Conservation (phyloP, 2,113 vertebrate species). For the Corythornis vintsioides region DNA sequence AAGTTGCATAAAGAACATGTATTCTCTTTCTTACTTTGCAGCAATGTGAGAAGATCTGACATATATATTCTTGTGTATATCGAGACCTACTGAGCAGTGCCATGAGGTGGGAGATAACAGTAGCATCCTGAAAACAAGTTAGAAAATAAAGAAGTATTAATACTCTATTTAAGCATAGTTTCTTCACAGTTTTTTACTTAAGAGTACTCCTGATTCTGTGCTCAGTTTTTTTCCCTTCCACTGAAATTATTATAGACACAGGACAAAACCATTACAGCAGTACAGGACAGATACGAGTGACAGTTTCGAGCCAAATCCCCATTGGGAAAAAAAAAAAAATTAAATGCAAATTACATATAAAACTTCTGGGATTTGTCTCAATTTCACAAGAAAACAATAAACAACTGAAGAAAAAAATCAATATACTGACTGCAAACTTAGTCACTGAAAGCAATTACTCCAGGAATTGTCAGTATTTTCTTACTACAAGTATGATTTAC, state of each 20-base stretch:
- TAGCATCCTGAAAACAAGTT: constrained; percentile 83
- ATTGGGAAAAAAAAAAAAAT: neutral
- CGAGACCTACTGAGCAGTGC: constrained; percentile 91
- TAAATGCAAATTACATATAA: neutral
- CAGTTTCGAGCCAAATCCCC: neutral
- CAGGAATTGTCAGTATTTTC: neutral
- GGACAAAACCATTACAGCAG: neutral
- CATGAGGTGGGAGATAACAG: constrained; percentile 98
- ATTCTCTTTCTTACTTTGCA: constrained; percentile 90
- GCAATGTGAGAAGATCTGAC: constrained; percentile 99
- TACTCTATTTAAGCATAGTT: neutral
- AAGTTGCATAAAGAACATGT: neutral
- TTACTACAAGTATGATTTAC: neutral
- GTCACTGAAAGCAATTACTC: neutral
- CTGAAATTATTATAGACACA: neutral
- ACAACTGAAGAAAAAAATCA: neutral
- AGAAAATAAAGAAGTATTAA: constrained; percentile 32
- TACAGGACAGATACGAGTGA: neutral
- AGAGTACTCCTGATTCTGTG: neutral
- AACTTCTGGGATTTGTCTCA: neutral
- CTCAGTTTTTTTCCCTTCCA: neutral
- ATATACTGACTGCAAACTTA: neutral
- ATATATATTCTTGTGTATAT: constrained; percentile 97
- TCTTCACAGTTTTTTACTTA: neutral
- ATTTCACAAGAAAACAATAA: neutral